Evolutionary conservation across 2,113 vertebrate species (phyloP), one percentile per base, ranked within the genome.

Genomic region (Pachypanchax playfairii): DNA sequence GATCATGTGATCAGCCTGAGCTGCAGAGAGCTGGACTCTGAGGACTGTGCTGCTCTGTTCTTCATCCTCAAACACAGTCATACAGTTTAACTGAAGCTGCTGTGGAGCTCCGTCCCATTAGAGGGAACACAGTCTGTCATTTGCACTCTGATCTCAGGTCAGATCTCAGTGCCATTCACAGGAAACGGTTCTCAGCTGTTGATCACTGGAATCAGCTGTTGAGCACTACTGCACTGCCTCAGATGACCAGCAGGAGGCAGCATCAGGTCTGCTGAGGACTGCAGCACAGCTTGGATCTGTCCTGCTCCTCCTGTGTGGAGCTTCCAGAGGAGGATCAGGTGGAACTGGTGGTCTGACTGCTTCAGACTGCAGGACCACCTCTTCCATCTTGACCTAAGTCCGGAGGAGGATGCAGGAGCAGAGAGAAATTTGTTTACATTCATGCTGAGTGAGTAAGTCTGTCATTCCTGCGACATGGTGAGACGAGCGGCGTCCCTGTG

Each of bases 251-350:
- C 74, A 62, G 74, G 44, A 20, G 53, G 53, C 53, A 42, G 36
- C 53, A 5, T 56, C 53, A 17, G 26, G 4, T 13, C 55, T 58
- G 52, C 47, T 72, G 56, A 62, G 75, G 52, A 1, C 57, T 67
- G 36, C 57, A 72, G 68, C 52, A 77, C 57, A 17, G 46, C 2
- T 21, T 77, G 57, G 75, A 78, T 36, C 69, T 78, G 58, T 73
- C 69, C 58, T 63, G 44, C 38, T 59, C 28, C 35, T 64, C 53
- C 42, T 31, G 6, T 54, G 64, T 68, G 52, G 42, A 53, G 0
- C 22, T 73, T 12, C 0, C 5, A 41, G 24, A 68, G 18, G 11
- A 57, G 7, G 58, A 4, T 39, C 33, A 54, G 14, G 35, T 20
- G 5, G 48, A 73, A 8, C 4, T 53, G 49, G 48, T 73, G 35